Evolutionary conservation across 2,888 invertebrate genomes (phyloP), one percentile per base, ranked within the genome.

Genomic region (Acleris literana): DNA sequence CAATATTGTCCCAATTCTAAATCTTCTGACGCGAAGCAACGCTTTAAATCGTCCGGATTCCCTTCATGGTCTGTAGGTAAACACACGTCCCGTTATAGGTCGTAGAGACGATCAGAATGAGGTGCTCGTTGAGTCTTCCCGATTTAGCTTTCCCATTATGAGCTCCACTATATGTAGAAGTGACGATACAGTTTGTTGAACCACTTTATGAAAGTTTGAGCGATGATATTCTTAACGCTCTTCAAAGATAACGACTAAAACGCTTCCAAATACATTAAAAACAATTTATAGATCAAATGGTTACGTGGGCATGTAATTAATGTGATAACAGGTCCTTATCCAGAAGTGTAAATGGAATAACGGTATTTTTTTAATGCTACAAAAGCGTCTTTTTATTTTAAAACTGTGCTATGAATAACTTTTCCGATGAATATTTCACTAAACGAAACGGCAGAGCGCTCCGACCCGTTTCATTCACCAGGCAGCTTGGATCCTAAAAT

Each of bases 401-500:
- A 57, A 25, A 63, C 63, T 17, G 16, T 66, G 58, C 58, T 62
- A 43, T 62, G 54, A 61, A 56, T 64, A 68, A 63, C 65, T 56
- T 63, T 66, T 59, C 49, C 59, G 63, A 18, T 64, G 49, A 65
- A 66, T 70, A 69, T 70, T 68, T 68, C 39, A 61, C 52, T 52
- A 60, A 25, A 64, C 64, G 65, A 70, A 69, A 52, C 69, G 52
- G 61, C 51, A 59, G 53, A 67, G 63, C 59, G 62, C 20, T 39
- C 22, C 58, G 72, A 70, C 74, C 71, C 75, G 72, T 78, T 66
- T 81, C 77, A 79, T 77, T 79, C 78, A 76, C 80, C 79, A 78
- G 75, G 81, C 76, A 76, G 77, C 73, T 74, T 79, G 78, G 73
- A 71, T 83, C 82, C 84, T 68, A 84, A 90, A 87, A 90, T 90